A percentile compares a stretch with the other conserved stretches of the same genome.
phyloP scores from a whole-genome alignment of 2,113 vertebrate species.

The Taxidea taxus region DNA sequence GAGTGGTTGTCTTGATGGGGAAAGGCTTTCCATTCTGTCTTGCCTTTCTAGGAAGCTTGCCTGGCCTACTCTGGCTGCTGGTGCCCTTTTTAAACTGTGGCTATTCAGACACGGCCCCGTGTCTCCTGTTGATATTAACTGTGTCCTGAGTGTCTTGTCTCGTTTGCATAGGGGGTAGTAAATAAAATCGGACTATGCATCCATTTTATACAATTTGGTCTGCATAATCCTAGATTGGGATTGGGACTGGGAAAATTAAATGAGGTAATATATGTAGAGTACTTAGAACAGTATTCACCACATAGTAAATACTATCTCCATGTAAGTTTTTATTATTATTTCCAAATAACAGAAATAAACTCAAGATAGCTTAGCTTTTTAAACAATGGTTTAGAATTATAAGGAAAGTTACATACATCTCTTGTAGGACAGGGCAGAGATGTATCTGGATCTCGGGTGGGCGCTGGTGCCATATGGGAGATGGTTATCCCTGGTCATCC shows the following conservation, averaged over 20 bases:
- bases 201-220: not conserved
- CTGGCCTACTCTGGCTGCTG: not conserved
- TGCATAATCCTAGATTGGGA: too few species aligned
- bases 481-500: not conserved
- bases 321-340: not conserved
- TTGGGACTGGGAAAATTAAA: slow-evolving; percentile 17
- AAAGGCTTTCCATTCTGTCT: not conserved
- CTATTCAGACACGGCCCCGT: not conserved
- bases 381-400: not conserved
- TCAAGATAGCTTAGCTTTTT: not conserved
- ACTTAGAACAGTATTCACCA: not conserved
- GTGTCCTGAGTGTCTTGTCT: too few species aligned
- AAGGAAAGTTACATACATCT: not conserved
- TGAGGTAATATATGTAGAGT: not conserved
- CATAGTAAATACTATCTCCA: not conserved
- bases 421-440: not conserved
- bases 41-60: not conserved
- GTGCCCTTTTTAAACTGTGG: not conserved
- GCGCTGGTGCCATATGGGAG: not conserved
- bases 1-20: not conserved
- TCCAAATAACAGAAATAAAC: slow-evolving; percentile 25
- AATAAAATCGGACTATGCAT: not conserved
- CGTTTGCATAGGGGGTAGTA: not conserved
- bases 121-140: not conserved
- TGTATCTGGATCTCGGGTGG: not conserved